These are phyloP conservation scores for Pristionchus exspectatus DNA, from an alignment of 2,888 invertebrate genomes.

Conservation along the genomic window DNA sequence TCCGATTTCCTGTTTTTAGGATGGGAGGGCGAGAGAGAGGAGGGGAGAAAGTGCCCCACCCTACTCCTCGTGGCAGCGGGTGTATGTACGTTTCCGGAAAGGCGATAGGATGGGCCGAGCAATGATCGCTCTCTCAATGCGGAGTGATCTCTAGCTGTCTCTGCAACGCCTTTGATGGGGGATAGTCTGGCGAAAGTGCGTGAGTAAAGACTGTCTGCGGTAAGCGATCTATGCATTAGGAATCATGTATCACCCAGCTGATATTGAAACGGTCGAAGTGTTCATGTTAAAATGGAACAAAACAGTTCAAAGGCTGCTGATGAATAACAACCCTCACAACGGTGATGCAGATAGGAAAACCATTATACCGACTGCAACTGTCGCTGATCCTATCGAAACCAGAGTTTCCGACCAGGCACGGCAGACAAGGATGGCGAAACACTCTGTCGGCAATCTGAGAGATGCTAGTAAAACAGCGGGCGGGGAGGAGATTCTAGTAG, in stretches of 20 bases:
- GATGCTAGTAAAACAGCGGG: slow-evolving; percentile 16
- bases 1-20: slow-evolving; percentile 47
- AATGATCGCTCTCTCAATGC: neutral
- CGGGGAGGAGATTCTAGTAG: neutral
- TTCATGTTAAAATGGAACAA: no score
- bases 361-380: no score
- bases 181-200: neutral
- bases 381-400: neutral
- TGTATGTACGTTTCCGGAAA: slow-evolving; percentile 24
- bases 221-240: neutral
- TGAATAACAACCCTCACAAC: no score
- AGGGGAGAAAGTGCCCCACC: slow-evolving; percentile 24
- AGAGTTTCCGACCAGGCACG: neutral
- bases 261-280: no score
- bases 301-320: no score
- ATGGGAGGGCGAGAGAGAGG: neutral
- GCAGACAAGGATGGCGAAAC: neutral
- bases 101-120: neutral
- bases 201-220: neutral
- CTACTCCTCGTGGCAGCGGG: neutral
- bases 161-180: neutral
- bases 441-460: neutral
- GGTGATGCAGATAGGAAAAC: no score
- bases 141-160: neutral
- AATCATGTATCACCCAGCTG: neutral